Base-by-base conservation (phyloP, 2,113 vertebrate species). In the Neogobius melanostomus region DNA sequence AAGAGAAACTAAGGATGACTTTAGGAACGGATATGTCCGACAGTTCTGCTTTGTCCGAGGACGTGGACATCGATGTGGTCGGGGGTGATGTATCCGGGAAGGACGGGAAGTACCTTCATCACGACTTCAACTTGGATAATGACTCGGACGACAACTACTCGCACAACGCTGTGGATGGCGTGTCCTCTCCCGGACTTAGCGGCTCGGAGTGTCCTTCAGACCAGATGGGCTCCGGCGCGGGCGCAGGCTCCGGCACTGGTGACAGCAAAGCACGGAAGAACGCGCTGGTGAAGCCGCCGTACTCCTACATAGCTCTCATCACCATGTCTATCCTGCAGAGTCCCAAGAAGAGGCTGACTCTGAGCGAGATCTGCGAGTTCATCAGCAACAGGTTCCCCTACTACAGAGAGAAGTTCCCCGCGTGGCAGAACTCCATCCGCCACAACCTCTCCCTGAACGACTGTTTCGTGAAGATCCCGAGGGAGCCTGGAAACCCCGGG, bases 281-380 rank as follows among this genome's bases (percentile, higher is more conserved):
- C 9, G 93, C 95, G 0, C 89, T 98, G 57, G 97, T 91, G 67
- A 94, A 80, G 87, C 94, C 96, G 1, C 97, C 97, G 0, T 98
- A 98, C 85, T 98, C 96, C 0, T 98, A 98, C 90, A 98, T 99
- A 75, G 96, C 96, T 16, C 93, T 98, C 71, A 98, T 98, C 92
- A 98, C 97, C 76, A 98, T 98, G 97, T 92, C 97, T 77, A 96
- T 98, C 87, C 93, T 98, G 82, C 96, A 99, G 92, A 98, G 96
- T 87, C 96, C 96, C 76, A 96, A 98, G 89, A 98, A 98, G 73
- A 91, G 95, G 0, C 93, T 98, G 64, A 98, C 96, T 16, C 93
- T 98, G 56, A 98, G 96, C 60, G 96, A 96, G 91, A 98, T 98
- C 92, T 98, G 96, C 82, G 95, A 98, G 89, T 98, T 98, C 85